Conservation (phyloP, 2,888 invertebrate species). For the Deilephila porcellus region DNA sequence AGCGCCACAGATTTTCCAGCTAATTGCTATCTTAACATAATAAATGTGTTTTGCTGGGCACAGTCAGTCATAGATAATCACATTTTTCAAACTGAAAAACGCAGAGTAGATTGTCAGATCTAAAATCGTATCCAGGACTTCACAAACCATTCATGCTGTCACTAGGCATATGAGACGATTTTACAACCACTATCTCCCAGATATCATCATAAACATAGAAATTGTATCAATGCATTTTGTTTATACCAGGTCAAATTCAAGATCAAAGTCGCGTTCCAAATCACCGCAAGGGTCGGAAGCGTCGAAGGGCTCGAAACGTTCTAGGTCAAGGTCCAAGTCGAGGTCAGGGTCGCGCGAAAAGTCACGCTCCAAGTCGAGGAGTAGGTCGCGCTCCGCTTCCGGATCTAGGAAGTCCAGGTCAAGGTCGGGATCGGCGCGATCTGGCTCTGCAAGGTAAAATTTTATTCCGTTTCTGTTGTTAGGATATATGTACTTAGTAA, state of each 20-base stretch:
- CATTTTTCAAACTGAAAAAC: no score
- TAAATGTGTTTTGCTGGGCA: no score
- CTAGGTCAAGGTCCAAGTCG: constrained; percentile 40
- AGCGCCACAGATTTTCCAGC: no score
- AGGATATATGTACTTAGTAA: no score
- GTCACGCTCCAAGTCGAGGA: constrained; percentile 54
- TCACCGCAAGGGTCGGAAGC: constrained; percentile 66
- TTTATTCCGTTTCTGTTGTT: neutral
- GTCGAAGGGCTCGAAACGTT: constrained; percentile 57
- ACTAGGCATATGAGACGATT: no score
- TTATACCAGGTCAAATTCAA: constrained; percentile 61
- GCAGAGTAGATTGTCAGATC: no score
- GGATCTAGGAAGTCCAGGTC: constrained; percentile 68
- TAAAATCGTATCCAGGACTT: no score
- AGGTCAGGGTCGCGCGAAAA: constrained; percentile 52
- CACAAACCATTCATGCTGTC: no score
- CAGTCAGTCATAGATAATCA: no score
- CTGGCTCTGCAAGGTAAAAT: constrained; percentile 61
- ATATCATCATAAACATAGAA: no score
- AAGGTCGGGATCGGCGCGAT: constrained; percentile 62
- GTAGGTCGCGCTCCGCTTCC: constrained; percentile 71
- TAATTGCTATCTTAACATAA: no score
- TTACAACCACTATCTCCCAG: no score
- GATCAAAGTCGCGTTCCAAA: constrained; percentile 76
- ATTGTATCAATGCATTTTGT: neutral